A percentile compares a stretch with the other conserved stretches of the same genome.
These are phyloP conservation scores for Syngnathus scovelli DNA, from an alignment of 2,113 vertebrate genomes.

Conservation along the genomic window DNA sequence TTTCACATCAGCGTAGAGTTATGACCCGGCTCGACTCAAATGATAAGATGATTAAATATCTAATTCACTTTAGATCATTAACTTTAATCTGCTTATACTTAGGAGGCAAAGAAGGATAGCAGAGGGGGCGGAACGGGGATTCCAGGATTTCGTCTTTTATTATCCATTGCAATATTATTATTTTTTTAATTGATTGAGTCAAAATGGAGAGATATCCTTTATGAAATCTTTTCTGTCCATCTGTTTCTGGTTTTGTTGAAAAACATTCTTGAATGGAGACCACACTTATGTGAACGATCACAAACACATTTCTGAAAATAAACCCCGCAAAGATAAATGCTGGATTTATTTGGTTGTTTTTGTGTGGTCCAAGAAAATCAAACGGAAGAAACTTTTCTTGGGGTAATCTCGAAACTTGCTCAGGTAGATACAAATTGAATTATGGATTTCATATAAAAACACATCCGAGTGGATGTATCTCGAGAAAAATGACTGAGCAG, in stretches of 20 bases:
- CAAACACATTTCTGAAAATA: background rate
- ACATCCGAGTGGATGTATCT: background rate
- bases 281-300: background rate
- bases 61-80: constrained; percentile 73
- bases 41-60: constrained; percentile 75
- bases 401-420: background rate
- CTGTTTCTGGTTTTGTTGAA: constrained; percentile 24
- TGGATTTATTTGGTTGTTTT: background rate
- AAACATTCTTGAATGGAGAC: background rate
- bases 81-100: constrained; percentile 70
- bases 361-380: background rate
- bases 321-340: background rate
- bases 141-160: constrained; percentile 26
- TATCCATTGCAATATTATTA: constrained; percentile 13
- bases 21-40: constrained; percentile 62
- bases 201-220: constrained; percentile 6
- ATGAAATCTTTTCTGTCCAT: constrained; percentile 12
- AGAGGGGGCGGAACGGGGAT: constrained; percentile 2
- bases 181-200: background rate
- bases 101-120: constrained; percentile 34
- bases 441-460: constrained; percentile 1
- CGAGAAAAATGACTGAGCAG: background rate
- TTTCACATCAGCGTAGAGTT: constrained; percentile 58
- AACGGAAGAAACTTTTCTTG: no score
- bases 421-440: background rate